Percentiles rank a stretch among this genome's conserved stretches.
These are phyloP conservation scores for Thalassoma bifasciatum DNA, from an alignment of 2,113 vertebrate species.

Conservation along the genomic window DNA sequence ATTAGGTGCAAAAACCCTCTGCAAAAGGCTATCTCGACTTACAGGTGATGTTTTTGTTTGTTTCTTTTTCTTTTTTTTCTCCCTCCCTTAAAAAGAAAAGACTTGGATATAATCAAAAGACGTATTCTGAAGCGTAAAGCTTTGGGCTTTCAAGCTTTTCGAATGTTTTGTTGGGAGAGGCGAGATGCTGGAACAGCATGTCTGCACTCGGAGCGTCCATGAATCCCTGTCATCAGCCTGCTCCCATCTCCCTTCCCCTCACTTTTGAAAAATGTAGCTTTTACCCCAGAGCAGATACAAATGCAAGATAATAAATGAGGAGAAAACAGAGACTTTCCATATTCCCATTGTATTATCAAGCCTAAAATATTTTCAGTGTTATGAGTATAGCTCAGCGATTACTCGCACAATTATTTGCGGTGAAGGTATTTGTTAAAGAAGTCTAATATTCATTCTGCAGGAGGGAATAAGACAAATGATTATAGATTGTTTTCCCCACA, in stretches of 20 bases:
- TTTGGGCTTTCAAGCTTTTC: slow-evolving; percentile 76
- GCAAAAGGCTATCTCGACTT: slow-evolving; percentile 71
- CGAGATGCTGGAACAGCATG: slow-evolving; percentile 61
- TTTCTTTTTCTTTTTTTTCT: slow-evolving; percentile 45
- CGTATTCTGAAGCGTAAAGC: slow-evolving; percentile 65
- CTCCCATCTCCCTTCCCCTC: slow-evolving; percentile 48
- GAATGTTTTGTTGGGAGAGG: slow-evolving; percentile 70
- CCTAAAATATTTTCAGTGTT: slow-evolving; percentile 61
- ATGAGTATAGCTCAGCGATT: slow-evolving; percentile 76
- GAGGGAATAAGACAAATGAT: slow-evolving; percentile 67
- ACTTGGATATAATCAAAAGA: slow-evolving; percentile 72
- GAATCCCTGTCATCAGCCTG: slow-evolving; percentile 73
- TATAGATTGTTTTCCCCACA: slow-evolving; percentile 74
- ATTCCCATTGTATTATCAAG: slow-evolving; percentile 49
- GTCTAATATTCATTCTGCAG: slow-evolving; percentile 55
- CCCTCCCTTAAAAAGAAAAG: slow-evolving; percentile 53
- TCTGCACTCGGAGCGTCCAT: slow-evolving; percentile 71
- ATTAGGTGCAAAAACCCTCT: slow-evolving; percentile 73
- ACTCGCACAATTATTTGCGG: slow-evolving; percentile 81
- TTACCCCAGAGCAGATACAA: slow-evolving; percentile 65
- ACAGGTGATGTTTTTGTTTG: slow-evolving; percentile 77
- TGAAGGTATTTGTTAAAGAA: slow-evolving; percentile 68
- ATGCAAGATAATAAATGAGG: slow-evolving; percentile 67
- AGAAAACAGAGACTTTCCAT: slow-evolving; percentile 64
- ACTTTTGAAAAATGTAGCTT: slow-evolving; percentile 62